Base-by-base conservation (phyloP, 1,140 invertebrate genomes). In the Lasioglossum albipes region DNA sequence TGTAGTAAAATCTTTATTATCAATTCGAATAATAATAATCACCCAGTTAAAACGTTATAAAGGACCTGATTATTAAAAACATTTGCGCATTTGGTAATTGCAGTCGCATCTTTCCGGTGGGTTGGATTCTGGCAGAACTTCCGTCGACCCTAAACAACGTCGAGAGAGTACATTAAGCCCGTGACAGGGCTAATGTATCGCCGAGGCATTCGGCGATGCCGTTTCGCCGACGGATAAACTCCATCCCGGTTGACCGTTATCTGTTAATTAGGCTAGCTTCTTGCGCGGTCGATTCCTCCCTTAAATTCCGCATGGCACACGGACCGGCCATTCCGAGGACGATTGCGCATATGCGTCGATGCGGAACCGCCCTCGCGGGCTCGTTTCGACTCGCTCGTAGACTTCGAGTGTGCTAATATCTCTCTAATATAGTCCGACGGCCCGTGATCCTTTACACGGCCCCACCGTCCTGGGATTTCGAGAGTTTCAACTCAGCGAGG, bases 241-340 rank as follows among this genome's bases (percentile, higher is more conserved):
- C 64, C 76, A 81, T 76, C 20, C 69, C n/a, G 65, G 27, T 22
- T 69, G 75, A 81, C 73, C 83, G 80, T 87, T 87, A 87, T 84
- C 86, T 82, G 85, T 87, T 87, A 87, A 87, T 87, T 87, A 87
- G 54, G 65, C 20, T 0, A 31, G 75, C 70, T 87, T 87, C 83
- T 87, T 87, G 83, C 70, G 42, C 45, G 65, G 66, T 54, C 66
- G 57, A 78, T 82, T 84, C 42, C 71, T 42, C 79, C 82, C 75
- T 84, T 84, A 84, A 84, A 87, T 82, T 82, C 64, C 31, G 74
- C 77, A 69, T 70, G 45, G 81, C 79, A 82, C 70, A 54, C 22
- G 66, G 10, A 31, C 22, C 13, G 45, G 52, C 22, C n/a, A 45
- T 64, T 71, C 54, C 41, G 7, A 42, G 20, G 36, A 64, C 59